These are phyloP conservation scores for Pteronotus mesoamericanus DNA, from an alignment of 2,797 vertebrate genomes.

Conservation along the genomic window DNA sequence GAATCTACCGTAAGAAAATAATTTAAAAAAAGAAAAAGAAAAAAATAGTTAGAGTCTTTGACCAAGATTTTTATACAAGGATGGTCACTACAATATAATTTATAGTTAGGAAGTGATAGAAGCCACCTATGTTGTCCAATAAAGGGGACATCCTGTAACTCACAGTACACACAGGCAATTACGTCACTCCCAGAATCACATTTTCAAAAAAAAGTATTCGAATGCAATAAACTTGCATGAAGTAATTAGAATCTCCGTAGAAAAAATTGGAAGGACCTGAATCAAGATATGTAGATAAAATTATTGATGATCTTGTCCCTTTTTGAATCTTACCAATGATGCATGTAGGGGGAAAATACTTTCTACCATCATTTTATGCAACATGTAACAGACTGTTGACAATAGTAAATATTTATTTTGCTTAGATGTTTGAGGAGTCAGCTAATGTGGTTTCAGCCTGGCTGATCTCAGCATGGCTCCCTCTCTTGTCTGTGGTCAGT, in stretches of 20 bases:
- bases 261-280: not conserved
- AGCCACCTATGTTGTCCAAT: not conserved
- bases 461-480: not conserved
- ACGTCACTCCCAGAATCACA: not conserved
- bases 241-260: not conserved
- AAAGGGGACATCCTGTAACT: not conserved
- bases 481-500: not conserved
- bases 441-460: not conserved
- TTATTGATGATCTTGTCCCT: not conserved
- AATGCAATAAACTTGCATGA: not conserved
- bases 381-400: not conserved
- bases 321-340: not conserved
- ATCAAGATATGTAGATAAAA: not conserved
- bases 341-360: not conserved
- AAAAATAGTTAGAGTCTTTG: not conserved
- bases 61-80: not conserved
- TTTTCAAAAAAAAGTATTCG: not conserved
- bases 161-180: not conserved
- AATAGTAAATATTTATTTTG: not conserved
- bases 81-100: not conserved
- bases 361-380: not conserved
- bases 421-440: not conserved
- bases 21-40: not conserved
- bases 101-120: not conserved
- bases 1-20: not conserved